A percentile compares a stretch with the other conserved stretches of the same genome.
Evolutionary conservation across 2,888 invertebrate genomes (phyloP).

Genomic region (Drosophila pseudotakahashii): DNA sequence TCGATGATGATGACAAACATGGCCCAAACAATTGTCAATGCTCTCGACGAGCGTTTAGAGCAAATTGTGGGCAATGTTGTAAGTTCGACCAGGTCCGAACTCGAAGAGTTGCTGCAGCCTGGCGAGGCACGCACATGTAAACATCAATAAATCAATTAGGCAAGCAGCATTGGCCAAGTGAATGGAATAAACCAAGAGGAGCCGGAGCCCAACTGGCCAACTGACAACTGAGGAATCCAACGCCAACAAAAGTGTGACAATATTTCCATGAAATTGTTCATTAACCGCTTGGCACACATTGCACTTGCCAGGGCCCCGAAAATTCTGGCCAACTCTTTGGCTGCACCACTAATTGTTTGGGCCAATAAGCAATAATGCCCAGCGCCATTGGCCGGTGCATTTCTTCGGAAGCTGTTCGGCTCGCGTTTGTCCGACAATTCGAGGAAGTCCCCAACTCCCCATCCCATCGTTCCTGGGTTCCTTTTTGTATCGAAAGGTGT

Average conservation of each 20-base stretch:
- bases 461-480: constrained; percentile 23
- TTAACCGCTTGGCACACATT: constrained; percentile 79
- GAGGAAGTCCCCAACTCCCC: constrained; percentile 55
- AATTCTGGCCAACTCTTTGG: constrained; percentile 63
- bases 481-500: constrained; percentile 67
- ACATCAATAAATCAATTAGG: constrained; percentile 84
- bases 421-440: constrained; percentile 79
- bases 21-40: constrained; percentile 79
- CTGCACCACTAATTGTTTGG: constrained; percentile 64
- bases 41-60: constrained; percentile 76
- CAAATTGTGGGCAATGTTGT: constrained; percentile 78
- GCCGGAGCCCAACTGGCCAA: not conserved
- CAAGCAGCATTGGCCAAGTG: constrained; percentile 78
- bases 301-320: constrained; percentile 58
- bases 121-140: constrained; percentile 81
- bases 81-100: constrained; percentile 46
- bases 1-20: constrained; percentile 66
- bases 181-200: constrained; percentile 60
- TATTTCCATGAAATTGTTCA: constrained; percentile 78
- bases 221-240: constrained; percentile 67
- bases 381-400: constrained; percentile 47
- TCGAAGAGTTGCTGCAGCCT: constrained; percentile 35
- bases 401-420: constrained; percentile 78
- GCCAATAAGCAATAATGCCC: constrained; percentile 54
- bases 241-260: constrained; percentile 78